A percentile compares a stretch with the other conserved stretches of the same genome.
Evolutionary conservation across 2,888 invertebrate genomes (phyloP).

Genomic region (Orgyia antiqua): DNA sequence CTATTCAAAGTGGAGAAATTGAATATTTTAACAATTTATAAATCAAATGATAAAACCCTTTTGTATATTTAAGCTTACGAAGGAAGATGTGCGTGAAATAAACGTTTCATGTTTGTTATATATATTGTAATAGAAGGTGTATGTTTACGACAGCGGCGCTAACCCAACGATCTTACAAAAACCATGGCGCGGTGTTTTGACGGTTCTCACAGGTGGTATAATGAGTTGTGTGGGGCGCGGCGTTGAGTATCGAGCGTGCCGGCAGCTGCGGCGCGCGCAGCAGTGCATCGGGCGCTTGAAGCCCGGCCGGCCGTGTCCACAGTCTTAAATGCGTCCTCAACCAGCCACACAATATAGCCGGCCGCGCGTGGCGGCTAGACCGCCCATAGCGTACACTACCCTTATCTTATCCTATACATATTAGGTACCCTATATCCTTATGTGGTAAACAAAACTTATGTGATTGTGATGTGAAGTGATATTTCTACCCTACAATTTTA

Average conservation of each 20-base stretch:
- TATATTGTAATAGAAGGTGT: no score
- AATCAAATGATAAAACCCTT: no score
- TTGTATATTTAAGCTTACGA: no score
- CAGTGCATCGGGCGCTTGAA: conserved; percentile 51
- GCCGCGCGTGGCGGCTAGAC: conserved; percentile 46
- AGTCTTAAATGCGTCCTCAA: conserved; percentile 38
- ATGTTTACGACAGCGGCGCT: no score
- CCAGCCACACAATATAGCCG: conserved; percentile 36
- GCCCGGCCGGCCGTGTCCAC: conserved; percentile 49
- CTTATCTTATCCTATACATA: conserved; percentile 26
- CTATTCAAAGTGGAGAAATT: no score
- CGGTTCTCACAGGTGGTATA: conserved; percentile 73
- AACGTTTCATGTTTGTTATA: no score
- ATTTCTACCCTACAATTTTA: conserved; percentile 12
- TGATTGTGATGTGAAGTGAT: conserved; percentile 33
- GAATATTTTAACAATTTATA: no score
- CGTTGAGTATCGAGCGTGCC: conserved; percentile 47
- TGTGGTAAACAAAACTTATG: conserved; percentile 42
- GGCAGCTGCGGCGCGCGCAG: conserved; percentile 51
- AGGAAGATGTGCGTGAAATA: no score
- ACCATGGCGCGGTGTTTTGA: conserved; percentile 66
- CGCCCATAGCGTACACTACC: conserved; percentile 37
- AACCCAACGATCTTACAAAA: no score
- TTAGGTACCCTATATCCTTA: conserved; percentile 18
- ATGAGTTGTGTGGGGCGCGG: conserved; percentile 61